Conservation (phyloP, 1,140 invertebrate species). For the Drosophila asahinai region DNA sequence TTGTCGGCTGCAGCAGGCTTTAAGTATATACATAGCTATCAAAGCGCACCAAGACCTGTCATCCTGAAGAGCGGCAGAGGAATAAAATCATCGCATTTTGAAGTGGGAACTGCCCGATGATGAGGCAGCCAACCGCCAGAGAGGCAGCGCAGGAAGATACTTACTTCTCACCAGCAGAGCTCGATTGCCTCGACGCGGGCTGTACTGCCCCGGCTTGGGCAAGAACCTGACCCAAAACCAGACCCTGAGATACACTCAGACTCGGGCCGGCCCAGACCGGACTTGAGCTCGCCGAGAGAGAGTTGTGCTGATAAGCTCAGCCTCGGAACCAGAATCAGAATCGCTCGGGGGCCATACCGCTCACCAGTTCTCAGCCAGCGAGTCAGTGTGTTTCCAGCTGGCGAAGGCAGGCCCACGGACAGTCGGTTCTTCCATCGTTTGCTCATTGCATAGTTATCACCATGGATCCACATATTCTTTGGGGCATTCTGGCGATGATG, state of each 20-base stretch:
- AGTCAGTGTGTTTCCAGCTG: constrained; percentile 56
- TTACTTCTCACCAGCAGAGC: constrained; percentile 7
- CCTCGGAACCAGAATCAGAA: constrained; percentile 18
- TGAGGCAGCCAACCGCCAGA: constrained; percentile 32
- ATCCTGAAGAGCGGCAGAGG: constrained; percentile 50
- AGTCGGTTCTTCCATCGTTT: constrained; percentile 19
- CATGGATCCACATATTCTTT: constrained; percentile 42
- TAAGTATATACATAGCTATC: constrained; percentile 46
- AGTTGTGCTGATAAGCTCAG: constrained; percentile 56
- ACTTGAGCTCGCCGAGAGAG: constrained; percentile 26
- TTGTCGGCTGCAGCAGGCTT: constrained; percentile 60
- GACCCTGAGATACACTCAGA: constrained; percentile 11
- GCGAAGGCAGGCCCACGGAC: constrained; percentile 30
- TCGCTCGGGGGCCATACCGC: constrained; percentile 5
- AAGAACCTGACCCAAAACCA: constrained; percentile 24
- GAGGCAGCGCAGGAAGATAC: constrained; percentile 22
- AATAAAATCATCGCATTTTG: constrained; percentile 55
- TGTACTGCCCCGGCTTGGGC: background rate
- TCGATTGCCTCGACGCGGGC: constrained; percentile 2
- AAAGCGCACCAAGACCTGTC: constrained; percentile 67
- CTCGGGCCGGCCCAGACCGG: constrained; percentile 14
- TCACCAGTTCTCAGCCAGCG: constrained; percentile 30
- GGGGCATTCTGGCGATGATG: constrained; percentile 19
- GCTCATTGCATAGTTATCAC: constrained; percentile 8
- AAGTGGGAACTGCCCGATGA: constrained; percentile 53